Base-by-base conservation (phyloP, 2,888 invertebrate species). In the Poecilus cupreus region DNA sequence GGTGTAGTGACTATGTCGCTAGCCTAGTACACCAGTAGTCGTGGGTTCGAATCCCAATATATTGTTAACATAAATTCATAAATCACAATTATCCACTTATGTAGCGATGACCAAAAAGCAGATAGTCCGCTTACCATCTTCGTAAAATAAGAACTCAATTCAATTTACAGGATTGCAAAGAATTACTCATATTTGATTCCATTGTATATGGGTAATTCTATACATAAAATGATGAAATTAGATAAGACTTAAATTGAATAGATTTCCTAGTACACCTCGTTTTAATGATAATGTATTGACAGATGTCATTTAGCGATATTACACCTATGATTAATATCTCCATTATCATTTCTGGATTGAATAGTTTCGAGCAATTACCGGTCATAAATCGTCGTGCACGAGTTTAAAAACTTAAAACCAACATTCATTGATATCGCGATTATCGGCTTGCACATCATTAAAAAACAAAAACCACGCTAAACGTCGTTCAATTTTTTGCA, bases 401-500 rank as follows among this genome's bases (percentile, higher is more conserved):
- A 43, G 16, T 57, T 10, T 60, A 60, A 60, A 60, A 60, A 60
- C 60, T 26, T 13, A 60, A 16, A 16, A 24, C 5, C 60, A 26
- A n/a, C 60, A 60, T 60, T 60, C 60, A 60, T 60, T 60, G 60
- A 60, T 60, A 54, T 8, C 32, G 24, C 26, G 22, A 26, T 60
- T 13, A 60, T 60, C 60, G 13, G 60, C 20, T 60, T 60, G 26
- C 60, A 60, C 26, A 60, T 60, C 60, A 60, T 32, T 18, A 51
- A 51, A 60, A 60, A 60, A 60, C 60, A 60, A 60, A 60, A 60
- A 60, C 54, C 11, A 11, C 20, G 20, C 26, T 60, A 60, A 75
- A 22, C 18, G 75, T 16, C 75, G 75, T 75, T 75, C 22, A 75
- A 75, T 51, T 75, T 75, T 75, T 75, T 75, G 75, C 51, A 39